Base-by-base conservation (phyloP, 2,888 invertebrate genomes). In the Ametastegia equiseti region DNA sequence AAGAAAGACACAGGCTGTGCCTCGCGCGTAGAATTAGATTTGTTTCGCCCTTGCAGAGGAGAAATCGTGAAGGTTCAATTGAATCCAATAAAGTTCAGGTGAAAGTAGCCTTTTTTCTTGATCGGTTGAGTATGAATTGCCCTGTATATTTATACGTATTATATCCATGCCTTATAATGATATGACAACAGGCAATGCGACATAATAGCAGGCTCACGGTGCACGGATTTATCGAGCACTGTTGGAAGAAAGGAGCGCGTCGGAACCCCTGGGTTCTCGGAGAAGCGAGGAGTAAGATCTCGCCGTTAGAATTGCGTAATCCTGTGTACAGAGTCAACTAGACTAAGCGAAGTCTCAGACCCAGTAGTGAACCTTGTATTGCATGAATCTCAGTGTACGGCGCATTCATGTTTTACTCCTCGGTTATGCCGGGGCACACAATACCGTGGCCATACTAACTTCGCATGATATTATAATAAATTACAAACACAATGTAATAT, bases 271-370 rank as follows among this genome's bases (percentile, higher is more conserved):
- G 19, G 60, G 42, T 57, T 27, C 13, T 19, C 27, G 57, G 30
- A 45, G 54, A 75, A 27, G 73, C 69, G 45, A 27, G 45, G 30
- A 45, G 42, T 69, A 11, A 11, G 27, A 30, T 30, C 60, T 30
- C 13, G 75, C 2, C 36, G 54, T 75, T 54, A 19, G 75, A 75
- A 75, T 36, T 75, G 54, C 75, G 54, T 75, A 75, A 75, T 75
- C 63, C 63, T 63, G 63, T 78, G 60, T 60, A 78, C 78, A 63
- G 63, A 78, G 78, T 78, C 42, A 60, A 60, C 78, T 60, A 78
- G 78, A 60, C 78, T 63, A 78, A 78, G 39, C 60, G 60, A 60
- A 63, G 78, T 60, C 15, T 45, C 63, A 78, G 27, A 60, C 78
- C 45, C 60, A 23, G 42, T 27, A 45, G 78, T 78, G 30, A 78